Evolutionary conservation across 2,113 vertebrate species (phyloP).

Genomic region (Urocynchramus pylzowi): DNA sequence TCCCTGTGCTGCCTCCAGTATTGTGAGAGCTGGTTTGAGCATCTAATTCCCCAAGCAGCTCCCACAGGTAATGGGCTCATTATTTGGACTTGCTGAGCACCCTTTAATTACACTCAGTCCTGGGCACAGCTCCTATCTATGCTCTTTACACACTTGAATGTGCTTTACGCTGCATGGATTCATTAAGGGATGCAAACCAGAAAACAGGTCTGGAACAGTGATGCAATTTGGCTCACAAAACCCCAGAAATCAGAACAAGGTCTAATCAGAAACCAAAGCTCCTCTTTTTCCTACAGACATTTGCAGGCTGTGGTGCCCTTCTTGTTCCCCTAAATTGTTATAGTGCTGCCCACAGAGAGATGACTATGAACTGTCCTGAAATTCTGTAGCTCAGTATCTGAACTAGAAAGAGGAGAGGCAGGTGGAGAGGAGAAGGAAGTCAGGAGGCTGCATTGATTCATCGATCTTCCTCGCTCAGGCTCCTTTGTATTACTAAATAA

Average conservation of each 20-base stretch:
- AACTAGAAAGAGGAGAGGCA: neutral
- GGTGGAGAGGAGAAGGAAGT: slow-evolving; percentile 30
- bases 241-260: neutral
- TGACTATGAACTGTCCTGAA: neutral
- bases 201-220: neutral
- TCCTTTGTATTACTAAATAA: slow-evolving; percentile 66
- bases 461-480: slow-evolving; percentile 39
- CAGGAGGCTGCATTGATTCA: slow-evolving; percentile 40
- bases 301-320: neutral
- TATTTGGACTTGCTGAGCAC: neutral
- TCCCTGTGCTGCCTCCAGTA: neutral
- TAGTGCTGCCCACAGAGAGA: neutral
- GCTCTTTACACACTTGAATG: neutral
- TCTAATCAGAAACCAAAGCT: neutral
- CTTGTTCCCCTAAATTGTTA: neutral
- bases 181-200: neutral
- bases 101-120: slow-evolving; percentile 5
- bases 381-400: neutral
- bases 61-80: neutral
- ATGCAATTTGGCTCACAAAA: neutral
- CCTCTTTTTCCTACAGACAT: neutral
- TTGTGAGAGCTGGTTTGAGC: neutral
- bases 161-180: neutral
- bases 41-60: neutral
- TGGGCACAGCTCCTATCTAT: neutral